Conservation (phyloP, 1,140 invertebrate species). For the Hyles euphorbiae region DNA sequence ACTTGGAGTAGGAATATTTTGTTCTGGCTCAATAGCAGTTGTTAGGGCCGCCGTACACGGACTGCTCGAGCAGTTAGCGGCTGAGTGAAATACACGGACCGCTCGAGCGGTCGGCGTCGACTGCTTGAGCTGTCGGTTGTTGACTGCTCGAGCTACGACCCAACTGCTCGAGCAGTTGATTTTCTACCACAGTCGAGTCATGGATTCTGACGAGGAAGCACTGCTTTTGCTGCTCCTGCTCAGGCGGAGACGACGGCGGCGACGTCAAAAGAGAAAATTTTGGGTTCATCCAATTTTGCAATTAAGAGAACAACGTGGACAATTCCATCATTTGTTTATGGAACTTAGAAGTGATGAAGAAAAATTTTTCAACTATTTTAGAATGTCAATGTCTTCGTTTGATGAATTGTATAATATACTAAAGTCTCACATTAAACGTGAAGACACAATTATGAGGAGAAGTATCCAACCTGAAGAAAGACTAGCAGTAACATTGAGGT, state of each 20-base stretch:
- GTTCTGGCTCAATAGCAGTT: too few relatives aligned
- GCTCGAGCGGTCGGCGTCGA: neutral
- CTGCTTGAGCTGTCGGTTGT: neutral
- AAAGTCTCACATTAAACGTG: slow-evolving; percentile 9
- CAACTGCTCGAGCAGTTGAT: slow-evolving; percentile 9
- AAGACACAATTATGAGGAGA: slow-evolving; percentile 11
- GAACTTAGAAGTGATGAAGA: slow-evolving; percentile 9
- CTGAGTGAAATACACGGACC: neutral
- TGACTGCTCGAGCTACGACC: neutral
- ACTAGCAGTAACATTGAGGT: slow-evolving; percentile 25
- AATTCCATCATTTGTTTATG: slow-evolving; percentile 7
- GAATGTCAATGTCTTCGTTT: slow-evolving; percentile 11
- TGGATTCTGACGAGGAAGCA: slow-evolving; percentile 15
- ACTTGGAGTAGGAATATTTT: too few relatives aligned
- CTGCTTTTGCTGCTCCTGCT: slow-evolving; percentile 10
- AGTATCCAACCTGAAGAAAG: slow-evolving; percentile 9
- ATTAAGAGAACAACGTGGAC: slow-evolving; percentile 2
- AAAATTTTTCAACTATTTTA: slow-evolving; percentile 15
- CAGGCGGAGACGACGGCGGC: slow-evolving; percentile 11
- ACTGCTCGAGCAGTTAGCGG: too few relatives aligned
- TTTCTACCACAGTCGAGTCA: slow-evolving; percentile 7
- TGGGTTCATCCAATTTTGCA: slow-evolving; percentile 13
- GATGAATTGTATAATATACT: slow-evolving; percentile 13
- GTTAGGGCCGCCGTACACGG: too few relatives aligned
- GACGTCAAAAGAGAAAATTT: slow-evolving; percentile 16